phyloP scores from a whole-genome alignment of 1,140 invertebrate genomes.

The Scaptodrosophila lebanonensis region DNA sequence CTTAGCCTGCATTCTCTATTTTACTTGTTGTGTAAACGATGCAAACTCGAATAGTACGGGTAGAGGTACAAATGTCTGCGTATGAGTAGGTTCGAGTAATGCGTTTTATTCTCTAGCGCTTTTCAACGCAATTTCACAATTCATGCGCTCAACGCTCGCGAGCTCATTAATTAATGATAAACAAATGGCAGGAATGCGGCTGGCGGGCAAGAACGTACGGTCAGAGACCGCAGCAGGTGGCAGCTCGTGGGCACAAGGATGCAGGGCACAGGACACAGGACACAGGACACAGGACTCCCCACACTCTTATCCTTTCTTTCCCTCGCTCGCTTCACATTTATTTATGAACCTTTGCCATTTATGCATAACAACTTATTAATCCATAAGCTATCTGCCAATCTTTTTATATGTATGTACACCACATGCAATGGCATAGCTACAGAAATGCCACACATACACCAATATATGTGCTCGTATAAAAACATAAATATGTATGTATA shows the following conservation, averaged over 20 bases:
- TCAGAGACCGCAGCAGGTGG: constrained; percentile 33
- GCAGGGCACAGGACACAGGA: too few species aligned
- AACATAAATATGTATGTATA: too few species aligned
- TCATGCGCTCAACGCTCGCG: constrained; percentile 1
- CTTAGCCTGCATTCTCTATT: too few species aligned
- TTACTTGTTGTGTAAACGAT: too few species aligned
- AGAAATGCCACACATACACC: background rate
- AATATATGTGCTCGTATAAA: too few species aligned
- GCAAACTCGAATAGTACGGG: too few species aligned
- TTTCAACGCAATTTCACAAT: constrained; percentile 25
- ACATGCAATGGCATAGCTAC: background rate
- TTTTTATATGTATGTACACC: constrained; percentile 31
- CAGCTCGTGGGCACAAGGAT: too few species aligned
- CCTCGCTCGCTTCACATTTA: constrained; percentile 1
- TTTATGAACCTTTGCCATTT: constrained; percentile 49
- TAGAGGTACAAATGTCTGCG: too few species aligned
- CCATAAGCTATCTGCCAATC: constrained; percentile 58
- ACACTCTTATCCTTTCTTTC: background rate
- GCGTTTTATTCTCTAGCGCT: constrained; percentile 4
- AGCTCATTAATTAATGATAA: constrained; percentile 57
- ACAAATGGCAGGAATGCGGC: constrained; percentile 12
- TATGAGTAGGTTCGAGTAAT: too few species aligned
- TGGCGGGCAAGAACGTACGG: background rate
- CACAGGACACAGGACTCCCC: too few species aligned
- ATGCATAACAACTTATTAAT: constrained; percentile 60